Conservation (phyloP, 2,888 invertebrate species). For the Leuctra nigra region DNA sequence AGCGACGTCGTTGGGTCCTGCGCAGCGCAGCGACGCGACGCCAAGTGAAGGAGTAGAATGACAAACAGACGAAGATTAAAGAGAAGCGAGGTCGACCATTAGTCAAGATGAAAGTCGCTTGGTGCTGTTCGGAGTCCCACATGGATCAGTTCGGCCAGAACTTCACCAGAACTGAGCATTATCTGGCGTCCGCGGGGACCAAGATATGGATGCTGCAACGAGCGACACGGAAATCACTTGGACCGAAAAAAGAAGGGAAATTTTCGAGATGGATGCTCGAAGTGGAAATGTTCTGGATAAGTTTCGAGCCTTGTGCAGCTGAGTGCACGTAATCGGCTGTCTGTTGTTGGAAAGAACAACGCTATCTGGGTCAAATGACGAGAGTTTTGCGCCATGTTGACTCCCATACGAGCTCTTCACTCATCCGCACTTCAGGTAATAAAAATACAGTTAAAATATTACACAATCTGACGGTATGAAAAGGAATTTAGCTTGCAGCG, state of each 20-base stretch:
- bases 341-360: too few relatives aligned
- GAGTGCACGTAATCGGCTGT: too few relatives aligned
- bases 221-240: conserved; percentile 2
- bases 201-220: conserved; percentile 3
- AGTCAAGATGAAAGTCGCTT: conserved; percentile 16
- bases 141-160: conserved; percentile 10
- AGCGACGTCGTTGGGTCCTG: background rate
- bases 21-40: background rate
- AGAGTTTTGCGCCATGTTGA: too few relatives aligned
- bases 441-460: too few relatives aligned
- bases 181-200: conserved; percentile 9
- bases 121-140: background rate
- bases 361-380: too few relatives aligned
- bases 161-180: conserved; percentile 1
- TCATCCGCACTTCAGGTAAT: too few relatives aligned
- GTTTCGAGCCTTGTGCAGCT: too few relatives aligned
- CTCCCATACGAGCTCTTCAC: too few relatives aligned
- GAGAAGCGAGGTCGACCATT: conserved; percentile 13
- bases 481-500: too few relatives aligned
- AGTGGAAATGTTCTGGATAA: too few relatives aligned
- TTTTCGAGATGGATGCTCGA: background rate
- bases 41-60: conserved; percentile 6
- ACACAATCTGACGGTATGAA: too few relatives aligned
- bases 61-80: conserved; percentile 20
- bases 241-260: background rate